Conservation (phyloP, 2,113 vertebrate species). For the Cyprinodon brontotheroides region DNA sequence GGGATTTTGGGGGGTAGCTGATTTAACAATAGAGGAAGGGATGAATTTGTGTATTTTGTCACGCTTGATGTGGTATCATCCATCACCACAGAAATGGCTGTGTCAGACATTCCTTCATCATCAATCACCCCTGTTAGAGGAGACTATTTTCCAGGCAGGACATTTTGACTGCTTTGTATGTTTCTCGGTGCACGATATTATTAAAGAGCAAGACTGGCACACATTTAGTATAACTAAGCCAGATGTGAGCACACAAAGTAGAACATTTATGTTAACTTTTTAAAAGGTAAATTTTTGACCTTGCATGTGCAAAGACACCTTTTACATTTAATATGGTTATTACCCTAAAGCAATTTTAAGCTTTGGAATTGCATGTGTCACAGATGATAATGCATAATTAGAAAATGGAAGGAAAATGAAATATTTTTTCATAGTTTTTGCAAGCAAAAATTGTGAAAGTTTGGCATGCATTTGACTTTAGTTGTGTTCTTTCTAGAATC, state of each 20-base stretch:
- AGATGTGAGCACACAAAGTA: constrained; percentile 67
- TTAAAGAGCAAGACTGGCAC: no score
- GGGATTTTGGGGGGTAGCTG: not conserved
- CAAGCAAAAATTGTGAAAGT: no score
- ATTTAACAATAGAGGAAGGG: not conserved
- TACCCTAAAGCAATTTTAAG: no score
- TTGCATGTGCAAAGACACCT: not conserved
- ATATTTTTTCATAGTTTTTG: no score
- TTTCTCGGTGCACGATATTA: not conserved
- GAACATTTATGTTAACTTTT: constrained; percentile 19
- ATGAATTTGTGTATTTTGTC: constrained; percentile 62
- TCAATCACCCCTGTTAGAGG: constrained; percentile 27
- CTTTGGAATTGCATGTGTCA: no score
- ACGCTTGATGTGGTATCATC: constrained; percentile 34
- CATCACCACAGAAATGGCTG: constrained; percentile 39
- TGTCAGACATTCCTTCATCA: constrained; percentile 29
- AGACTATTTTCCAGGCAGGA: not conserved
- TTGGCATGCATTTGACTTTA: no score
- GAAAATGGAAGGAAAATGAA: no score
- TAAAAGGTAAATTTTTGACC: not conserved
- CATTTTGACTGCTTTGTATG: not conserved
- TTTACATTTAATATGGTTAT: not conserved
- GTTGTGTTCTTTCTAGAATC: no score
- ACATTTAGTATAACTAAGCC: constrained; percentile 32
- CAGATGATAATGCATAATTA: no score